phyloP scores from a whole-genome alignment of 2,113 vertebrate genomes.

The Nycticryphes semicollaris region DNA sequence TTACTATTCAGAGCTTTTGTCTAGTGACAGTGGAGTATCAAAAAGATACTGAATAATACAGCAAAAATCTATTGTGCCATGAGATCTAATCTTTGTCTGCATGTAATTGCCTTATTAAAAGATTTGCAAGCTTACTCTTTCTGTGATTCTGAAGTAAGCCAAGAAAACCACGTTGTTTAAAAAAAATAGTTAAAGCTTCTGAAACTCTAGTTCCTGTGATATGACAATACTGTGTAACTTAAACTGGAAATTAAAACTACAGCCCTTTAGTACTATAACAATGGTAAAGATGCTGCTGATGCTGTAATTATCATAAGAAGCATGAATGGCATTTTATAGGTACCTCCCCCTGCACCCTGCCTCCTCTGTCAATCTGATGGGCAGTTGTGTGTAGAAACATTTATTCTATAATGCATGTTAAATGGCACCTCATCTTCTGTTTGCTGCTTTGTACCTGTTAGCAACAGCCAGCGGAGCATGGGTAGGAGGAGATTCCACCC shows the following conservation, averaged over 20 bases:
- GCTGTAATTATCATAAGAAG: not conserved
- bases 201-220: conserved; percentile 49
- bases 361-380: not conserved
- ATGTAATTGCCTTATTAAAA: conserved; percentile 80
- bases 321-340: conserved; percentile 28
- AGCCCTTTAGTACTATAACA: not conserved
- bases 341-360: not conserved
- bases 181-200: not conserved
- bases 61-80: conserved; percentile 75
- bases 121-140: conserved; percentile 73
- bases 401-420: conserved; percentile 34
- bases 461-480: conserved; percentile 1
- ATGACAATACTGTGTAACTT: conserved; percentile 68
- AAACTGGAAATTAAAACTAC: conserved; percentile 68
- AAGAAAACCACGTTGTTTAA: conserved; percentile 33
- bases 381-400: conserved; percentile 18
- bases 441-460: conserved; percentile 19
- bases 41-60: conserved; percentile 75
- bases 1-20: conserved; percentile 75
- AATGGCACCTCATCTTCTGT: not conserved
- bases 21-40: conserved; percentile 74
- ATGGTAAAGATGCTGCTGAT: not conserved
- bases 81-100: conserved; percentile 77
- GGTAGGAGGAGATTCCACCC: not conserved
- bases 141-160: conserved; percentile 65